Conservation (phyloP, 2,888 invertebrate genomes). For the Allophyes oxyacanthae region DNA sequence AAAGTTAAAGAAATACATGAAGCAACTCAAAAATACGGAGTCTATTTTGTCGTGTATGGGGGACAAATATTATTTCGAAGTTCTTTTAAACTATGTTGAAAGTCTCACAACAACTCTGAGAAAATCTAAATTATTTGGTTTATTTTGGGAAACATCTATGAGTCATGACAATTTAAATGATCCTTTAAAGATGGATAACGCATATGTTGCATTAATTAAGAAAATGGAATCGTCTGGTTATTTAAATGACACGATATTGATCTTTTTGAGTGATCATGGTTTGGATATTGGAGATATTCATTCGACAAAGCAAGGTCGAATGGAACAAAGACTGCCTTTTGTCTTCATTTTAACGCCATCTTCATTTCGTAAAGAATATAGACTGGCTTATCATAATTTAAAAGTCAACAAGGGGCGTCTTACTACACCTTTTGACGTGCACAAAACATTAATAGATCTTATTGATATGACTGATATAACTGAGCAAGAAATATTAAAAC, state of each 20-base stretch:
- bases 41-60: conserved; percentile 28
- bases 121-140: conserved; percentile 91
- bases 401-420: conserved; percentile 90
- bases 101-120: conserved; percentile 89
- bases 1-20: not conserved
- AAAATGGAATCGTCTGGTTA: conserved; percentile 80
- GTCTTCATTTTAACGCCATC: conserved; percentile 92
- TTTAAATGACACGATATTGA: conserved; percentile 90
- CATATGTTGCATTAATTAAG: conserved; percentile 88
- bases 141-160: conserved; percentile 94
- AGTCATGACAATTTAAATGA: conserved; percentile 95
- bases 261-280: conserved; percentile 96
- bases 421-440: conserved; percentile 93
- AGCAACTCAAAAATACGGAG: not conserved
- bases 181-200: conserved; percentile 91
- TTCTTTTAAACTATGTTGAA: conserved; percentile 91
- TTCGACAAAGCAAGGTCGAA: conserved; percentile 92
- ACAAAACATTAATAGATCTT: conserved; percentile 93
- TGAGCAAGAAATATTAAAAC: conserved; percentile 58
- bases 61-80: conserved; percentile 89
- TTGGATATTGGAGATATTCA: conserved; percentile 93
- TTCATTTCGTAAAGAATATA: conserved; percentile 90
- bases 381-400: conserved; percentile 90
- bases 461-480: conserved; percentile 77
- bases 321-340: conserved; percentile 95